These are phyloP conservation scores for Gerris buenoi DNA, from an alignment of 1,140 invertebrate species.

Conservation along the genomic window DNA sequence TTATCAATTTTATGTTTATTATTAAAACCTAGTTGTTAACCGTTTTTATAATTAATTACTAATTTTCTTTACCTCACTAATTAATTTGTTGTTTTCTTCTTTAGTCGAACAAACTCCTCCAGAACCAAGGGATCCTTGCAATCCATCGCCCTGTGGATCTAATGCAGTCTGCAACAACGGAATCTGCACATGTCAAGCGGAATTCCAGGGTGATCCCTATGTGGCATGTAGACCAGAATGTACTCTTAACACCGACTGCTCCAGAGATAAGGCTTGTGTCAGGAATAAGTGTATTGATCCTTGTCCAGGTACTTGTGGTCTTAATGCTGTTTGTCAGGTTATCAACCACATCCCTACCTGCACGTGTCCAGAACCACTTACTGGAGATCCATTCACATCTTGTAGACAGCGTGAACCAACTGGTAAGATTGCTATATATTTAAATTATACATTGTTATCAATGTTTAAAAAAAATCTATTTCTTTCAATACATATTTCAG, in stretches of 20 bases:
- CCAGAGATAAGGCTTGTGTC: slow-evolving; percentile 43
- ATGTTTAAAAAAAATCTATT: too few relatives aligned
- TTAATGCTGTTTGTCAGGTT: slow-evolving; percentile 46
- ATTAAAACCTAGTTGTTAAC: not conserved
- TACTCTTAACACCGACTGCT: slow-evolving; percentile 44
- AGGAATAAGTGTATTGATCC: slow-evolving; percentile 52
- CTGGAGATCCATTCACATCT: slow-evolving; percentile 31
- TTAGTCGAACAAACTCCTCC: slow-evolving; percentile 21
- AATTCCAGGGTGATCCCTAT: slow-evolving; percentile 40
- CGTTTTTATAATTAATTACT: too few relatives aligned
- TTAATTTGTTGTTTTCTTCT: too few relatives aligned
- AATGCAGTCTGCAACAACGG: slow-evolving; percentile 48
- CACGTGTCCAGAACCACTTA: slow-evolving; percentile 31
- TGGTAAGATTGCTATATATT: not conserved
- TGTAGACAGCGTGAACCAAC: slow-evolving; percentile 10
- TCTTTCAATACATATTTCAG: too few relatives aligned
- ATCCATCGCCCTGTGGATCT: slow-evolving; percentile 52
- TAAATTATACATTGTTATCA: too few relatives aligned
- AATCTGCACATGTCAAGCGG: slow-evolving; percentile 45
- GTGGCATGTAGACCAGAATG: slow-evolving; percentile 51
- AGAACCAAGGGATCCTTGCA: slow-evolving; percentile 37
- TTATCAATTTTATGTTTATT: not conserved
- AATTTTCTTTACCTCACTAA: too few relatives aligned
- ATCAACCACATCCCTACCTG: slow-evolving; percentile 32
- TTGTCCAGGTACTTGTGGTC: slow-evolving; percentile 45